Conservation (phyloP, 2,113 vertebrate genomes). For the Ptilonorhynchus violaceus region DNA sequence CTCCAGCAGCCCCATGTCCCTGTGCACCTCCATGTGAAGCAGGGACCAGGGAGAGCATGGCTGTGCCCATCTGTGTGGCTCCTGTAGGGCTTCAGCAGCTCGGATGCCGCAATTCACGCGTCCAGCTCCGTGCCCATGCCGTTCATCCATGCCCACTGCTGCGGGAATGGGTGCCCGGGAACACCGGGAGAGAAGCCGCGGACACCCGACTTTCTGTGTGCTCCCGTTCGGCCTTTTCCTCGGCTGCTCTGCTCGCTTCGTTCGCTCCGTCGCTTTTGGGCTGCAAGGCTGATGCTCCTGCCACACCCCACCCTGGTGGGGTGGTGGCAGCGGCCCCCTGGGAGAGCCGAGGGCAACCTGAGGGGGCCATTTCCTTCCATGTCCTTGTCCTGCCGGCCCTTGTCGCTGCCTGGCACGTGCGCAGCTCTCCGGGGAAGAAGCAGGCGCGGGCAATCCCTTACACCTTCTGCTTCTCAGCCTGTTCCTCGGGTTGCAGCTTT, state of each 20-base stretch:
- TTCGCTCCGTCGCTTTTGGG: background rate
- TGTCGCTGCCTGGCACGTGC: background rate
- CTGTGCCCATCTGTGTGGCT: rapidly evolving
- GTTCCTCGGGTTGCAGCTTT: background rate
- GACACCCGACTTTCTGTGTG: background rate
- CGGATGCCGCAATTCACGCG: background rate
- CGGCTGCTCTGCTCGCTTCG: background rate
- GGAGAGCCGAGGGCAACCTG: too few relatives aligned
- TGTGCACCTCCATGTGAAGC: background rate
- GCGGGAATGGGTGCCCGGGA: background rate
- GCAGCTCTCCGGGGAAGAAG: background rate
- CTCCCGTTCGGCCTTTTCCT: background rate
- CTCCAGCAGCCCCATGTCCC: background rate
- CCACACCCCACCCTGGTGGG: too few relatives aligned
- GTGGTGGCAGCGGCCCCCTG: background rate
- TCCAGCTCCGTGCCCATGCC: background rate
- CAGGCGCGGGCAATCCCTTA: rapidly evolving
- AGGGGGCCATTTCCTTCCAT: background rate
- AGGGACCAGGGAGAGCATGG: background rate
- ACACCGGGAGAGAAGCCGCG: background rate
- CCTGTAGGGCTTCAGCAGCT: background rate
- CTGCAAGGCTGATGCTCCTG: background rate
- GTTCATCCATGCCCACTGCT: rapidly evolving
- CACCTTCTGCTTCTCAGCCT: background rate
- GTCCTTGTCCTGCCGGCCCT: background rate